A percentile compares a stretch with the other conserved stretches of the same genome.
phyloP scores from a whole-genome alignment of 2,888 invertebrate species.

The Ichneumoninae sp. region DNA sequence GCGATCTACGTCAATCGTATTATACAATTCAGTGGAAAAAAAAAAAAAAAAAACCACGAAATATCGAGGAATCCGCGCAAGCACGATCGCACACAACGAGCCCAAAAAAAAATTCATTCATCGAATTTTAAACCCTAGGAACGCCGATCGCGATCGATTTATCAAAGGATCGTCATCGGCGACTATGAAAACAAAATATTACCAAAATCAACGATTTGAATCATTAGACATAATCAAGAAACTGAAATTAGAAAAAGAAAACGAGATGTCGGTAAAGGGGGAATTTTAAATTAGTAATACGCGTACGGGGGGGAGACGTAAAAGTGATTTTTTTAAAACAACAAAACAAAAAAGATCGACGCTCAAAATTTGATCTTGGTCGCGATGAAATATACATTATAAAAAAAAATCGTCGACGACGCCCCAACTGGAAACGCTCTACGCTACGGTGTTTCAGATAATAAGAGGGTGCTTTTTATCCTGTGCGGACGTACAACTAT shows the following conservation, averaged over 20 bases:
- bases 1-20: slow-evolving; percentile 51
- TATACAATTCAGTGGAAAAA: slow-evolving; percentile 41
- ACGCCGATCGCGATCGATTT: slow-evolving; percentile 66
- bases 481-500: slow-evolving; percentile 24
- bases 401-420: slow-evolving; percentile 17
- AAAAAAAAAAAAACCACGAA: slow-evolving; percentile 8
- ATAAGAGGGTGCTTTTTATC: slow-evolving; percentile 49
- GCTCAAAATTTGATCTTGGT: slow-evolving; percentile 53
- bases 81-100: slow-evolving; percentile 72
- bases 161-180: slow-evolving; percentile 59
- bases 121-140: slow-evolving; percentile 41
- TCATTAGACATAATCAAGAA: slow-evolving; percentile 66
- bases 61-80: slow-evolving; percentile 72
- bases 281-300: slow-evolving; percentile 27
- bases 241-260: slow-evolving; percentile 52
- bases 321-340: slow-evolving; percentile 13
- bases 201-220: slow-evolving; percentile 60
- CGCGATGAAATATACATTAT: slow-evolving; percentile 54
- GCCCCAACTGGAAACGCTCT: slow-evolving; percentile 51
- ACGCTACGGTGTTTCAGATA: slow-evolving; percentile 51
- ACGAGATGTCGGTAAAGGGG: slow-evolving; percentile 23
- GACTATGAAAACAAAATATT: slow-evolving; percentile 23
- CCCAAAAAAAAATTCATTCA: slow-evolving; percentile 53
- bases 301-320: background rate
- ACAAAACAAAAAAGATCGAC: slow-evolving; percentile 21